Evolutionary conservation across 2,888 invertebrate genomes (phyloP).

Genomic region (Zootermopsis nevadensis): DNA sequence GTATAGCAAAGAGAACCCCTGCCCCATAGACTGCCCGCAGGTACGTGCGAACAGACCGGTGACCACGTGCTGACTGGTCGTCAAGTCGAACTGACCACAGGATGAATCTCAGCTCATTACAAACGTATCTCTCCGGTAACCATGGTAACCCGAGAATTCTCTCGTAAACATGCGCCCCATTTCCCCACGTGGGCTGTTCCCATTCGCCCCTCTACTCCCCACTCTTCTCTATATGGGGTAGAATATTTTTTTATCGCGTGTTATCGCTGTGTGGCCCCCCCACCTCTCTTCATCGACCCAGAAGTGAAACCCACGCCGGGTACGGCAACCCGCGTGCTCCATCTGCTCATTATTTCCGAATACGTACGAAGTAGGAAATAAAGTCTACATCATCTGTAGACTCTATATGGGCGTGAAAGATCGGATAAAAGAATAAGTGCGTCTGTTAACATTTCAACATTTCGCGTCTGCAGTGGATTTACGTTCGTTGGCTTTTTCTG

Average conservation of each 20-base stretch:
- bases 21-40: conserved; percentile 35
- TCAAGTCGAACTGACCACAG: conserved; percentile 37
- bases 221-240: too few relatives aligned
- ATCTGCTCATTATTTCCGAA: background rate
- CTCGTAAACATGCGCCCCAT: conserved; percentile 38
- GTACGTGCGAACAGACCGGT: background rate
- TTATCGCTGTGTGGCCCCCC: background rate
- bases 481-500: too few relatives aligned
- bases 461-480: too few relatives aligned
- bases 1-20: conserved; percentile 24
- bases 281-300: background rate
- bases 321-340: background rate
- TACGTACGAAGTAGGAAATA: too few relatives aligned
- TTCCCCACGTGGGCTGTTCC: conserved; percentile 7
- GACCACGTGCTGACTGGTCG: conserved; percentile 49
- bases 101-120: conserved; percentile 15
- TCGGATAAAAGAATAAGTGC: too few relatives aligned
- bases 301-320: background rate
- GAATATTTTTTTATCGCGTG: background rate
- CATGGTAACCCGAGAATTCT: conserved; percentile 18
- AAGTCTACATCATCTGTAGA: too few relatives aligned
- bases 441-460: too few relatives aligned
- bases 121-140: conserved; percentile 21
- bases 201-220: conserved; percentile 6
- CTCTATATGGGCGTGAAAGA: too few relatives aligned